A percentile compares a stretch with the other conserved stretches of the same genome.
Conservation (phyloP, 2,113 vertebrate species). For the Sinosuthora webbiana region DNA sequence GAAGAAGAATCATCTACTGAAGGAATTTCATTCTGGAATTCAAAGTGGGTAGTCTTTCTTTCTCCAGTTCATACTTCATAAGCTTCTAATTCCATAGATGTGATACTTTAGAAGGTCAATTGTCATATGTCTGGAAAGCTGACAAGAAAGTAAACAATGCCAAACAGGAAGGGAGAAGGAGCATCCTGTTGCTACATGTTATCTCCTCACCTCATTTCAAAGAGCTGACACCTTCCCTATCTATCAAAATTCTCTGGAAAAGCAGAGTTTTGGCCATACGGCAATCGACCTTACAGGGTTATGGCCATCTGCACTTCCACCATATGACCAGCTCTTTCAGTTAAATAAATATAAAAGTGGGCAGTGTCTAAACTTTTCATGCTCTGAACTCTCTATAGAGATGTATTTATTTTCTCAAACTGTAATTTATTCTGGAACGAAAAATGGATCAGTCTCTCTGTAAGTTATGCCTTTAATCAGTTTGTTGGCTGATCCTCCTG, state of each 20-base stretch:
- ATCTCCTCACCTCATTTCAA: background rate
- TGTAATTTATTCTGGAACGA: constrained; percentile 28
- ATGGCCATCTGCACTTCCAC: background rate
- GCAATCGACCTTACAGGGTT: background rate
- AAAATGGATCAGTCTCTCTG: background rate
- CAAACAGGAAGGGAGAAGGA: background rate
- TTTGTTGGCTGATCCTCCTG: background rate
- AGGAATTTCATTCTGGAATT: background rate
- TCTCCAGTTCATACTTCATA: background rate
- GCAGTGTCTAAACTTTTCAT: background rate
- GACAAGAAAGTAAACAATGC: background rate
- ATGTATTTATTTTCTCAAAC: constrained; percentile 30
- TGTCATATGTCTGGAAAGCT: background rate
- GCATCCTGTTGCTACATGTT: background rate
- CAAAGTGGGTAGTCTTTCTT: background rate
- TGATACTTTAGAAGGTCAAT: background rate
- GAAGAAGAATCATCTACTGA: background rate
- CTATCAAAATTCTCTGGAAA: background rate
- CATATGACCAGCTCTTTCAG: background rate
- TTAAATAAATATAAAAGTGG: background rate
- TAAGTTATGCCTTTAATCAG: rapidly evolving
- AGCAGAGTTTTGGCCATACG: background rate
- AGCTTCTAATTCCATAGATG: background rate
- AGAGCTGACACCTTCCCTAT: background rate
- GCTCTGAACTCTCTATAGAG: background rate